phyloP scores from a whole-genome alignment of 2,797 vertebrate genomes.

The Chrysocyon brachyurus region DNA sequence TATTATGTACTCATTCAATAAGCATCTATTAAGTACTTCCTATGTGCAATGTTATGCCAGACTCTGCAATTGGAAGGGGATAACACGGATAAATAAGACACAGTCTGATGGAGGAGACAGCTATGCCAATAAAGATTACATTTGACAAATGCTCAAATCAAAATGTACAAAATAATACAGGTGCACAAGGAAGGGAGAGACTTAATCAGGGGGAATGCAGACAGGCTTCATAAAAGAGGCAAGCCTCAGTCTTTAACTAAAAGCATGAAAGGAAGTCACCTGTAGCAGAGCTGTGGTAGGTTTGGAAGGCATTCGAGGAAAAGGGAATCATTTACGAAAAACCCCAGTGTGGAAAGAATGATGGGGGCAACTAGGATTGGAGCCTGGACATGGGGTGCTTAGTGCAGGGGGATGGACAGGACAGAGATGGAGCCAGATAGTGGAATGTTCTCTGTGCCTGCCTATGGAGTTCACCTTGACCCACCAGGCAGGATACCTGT shows the following conservation, averaged over 20 bases:
- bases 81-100: slow-evolving; percentile 19
- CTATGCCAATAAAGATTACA: neutral
- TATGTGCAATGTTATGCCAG: neutral
- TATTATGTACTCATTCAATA: neutral
- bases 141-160: slow-evolving; percentile 16
- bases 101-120: slow-evolving; percentile 5
- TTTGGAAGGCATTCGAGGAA: neutral
- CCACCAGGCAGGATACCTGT: neutral
- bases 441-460: neutral
- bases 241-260: neutral
- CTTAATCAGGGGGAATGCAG: neutral
- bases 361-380: no score
- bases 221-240: neutral
- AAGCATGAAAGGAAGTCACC: neutral
- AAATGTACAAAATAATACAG: slow-evolving; percentile 18
- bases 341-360: neutral
- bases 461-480: neutral
- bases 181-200: neutral
- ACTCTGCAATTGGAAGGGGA: slow-evolving; percentile 25
- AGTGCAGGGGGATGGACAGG: neutral
- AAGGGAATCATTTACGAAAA: neutral
- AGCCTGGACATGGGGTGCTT: neutral
- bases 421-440: neutral
- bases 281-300: neutral
- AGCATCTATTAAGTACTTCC: slow-evolving; percentile 48